Conservation (phyloP, 2,797 vertebrate genomes). For the Diceros bicornis region DNA sequence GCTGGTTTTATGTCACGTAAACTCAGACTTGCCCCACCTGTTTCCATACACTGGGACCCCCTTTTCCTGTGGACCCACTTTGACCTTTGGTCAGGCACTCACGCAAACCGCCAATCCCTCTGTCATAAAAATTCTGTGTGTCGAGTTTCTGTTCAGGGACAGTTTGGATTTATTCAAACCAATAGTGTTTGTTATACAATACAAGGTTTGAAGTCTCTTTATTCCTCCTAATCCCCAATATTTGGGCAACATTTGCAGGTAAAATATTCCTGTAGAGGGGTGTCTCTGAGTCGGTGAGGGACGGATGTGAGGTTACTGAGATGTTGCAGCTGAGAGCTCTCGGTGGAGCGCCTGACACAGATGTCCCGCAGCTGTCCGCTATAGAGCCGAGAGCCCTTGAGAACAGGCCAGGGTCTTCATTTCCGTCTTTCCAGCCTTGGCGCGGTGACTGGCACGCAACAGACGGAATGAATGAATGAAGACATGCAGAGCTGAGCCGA, state of each 20-base stretch:
- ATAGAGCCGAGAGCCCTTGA: background rate
- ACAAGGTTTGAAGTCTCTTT: background rate
- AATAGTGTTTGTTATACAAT: accelerated
- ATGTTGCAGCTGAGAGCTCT: accelerated
- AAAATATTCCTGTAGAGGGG: background rate
- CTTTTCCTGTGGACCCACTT: background rate
- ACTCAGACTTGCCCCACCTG: background rate
- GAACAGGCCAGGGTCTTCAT: background rate
- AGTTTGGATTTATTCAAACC: background rate
- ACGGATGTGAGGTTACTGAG: accelerated
- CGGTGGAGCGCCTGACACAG: no score
- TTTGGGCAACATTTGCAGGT: background rate
- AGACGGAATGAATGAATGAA: no score
- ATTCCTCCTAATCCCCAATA: background rate
- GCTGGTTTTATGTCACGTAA: accelerated
- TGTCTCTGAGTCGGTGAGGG: background rate
- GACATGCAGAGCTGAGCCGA: accelerated
- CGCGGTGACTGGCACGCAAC: background rate
- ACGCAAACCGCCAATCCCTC: background rate
- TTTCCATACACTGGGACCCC: background rate
- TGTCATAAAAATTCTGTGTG: no score
- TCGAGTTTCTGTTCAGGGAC: background rate
- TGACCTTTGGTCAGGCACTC: background rate
- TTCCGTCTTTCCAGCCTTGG: background rate
- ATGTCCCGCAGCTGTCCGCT: accelerated